Base-by-base conservation (phyloP, 2,888 invertebrate genomes). In the Ctena decussata region DNA sequence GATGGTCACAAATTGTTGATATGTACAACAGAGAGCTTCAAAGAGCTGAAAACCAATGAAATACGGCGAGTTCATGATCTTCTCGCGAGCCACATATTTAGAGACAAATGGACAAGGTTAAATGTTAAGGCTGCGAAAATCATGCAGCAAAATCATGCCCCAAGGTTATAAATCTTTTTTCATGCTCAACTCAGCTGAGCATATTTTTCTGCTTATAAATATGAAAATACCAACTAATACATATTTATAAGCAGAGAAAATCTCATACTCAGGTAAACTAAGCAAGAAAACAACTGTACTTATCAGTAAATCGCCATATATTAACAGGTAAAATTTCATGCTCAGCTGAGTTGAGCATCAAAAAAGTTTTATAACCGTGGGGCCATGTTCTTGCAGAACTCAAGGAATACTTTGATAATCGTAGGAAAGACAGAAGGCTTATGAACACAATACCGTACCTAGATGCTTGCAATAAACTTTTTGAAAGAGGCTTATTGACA, bases 61-160 rank as follows among this genome's bases (percentile, higher is more conserved):
- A 53, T 21, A 53, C 53, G 53, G 5, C 53, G 53, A 15, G 21
- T 53, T 53, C 53, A 11, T 15, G 53, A 53, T 21, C 8, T 53
- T 8, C 21, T 53, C 5, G 21, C 53, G 5, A 53, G n/a, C 21
- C 21, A 53, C 21, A 21, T 53, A 53, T 53, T 15, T n/a, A 53
- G 53, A 21, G 53, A 53, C 60, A 60, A 24, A 30, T 30, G 30
- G 60, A 30, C 32, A 60, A 5, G 27, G 8, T 30, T 60, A 27
- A 60, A 60, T 21, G 60, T 60, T 60, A 60, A 60, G 60, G 60
- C 60, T 27, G 60, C 60, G 18, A 60, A 60, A 30, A 60, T 60
- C 5, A 60, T 60, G 60, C 60, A 60, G 32, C 60, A 60, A 18
- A 60, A 49, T 49, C 32, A 60, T 27, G 18, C n/a, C n/a, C n/a